Base-by-base conservation (phyloP, 2,797 vertebrate genomes). In the Taeniopygia guttata region DNA sequence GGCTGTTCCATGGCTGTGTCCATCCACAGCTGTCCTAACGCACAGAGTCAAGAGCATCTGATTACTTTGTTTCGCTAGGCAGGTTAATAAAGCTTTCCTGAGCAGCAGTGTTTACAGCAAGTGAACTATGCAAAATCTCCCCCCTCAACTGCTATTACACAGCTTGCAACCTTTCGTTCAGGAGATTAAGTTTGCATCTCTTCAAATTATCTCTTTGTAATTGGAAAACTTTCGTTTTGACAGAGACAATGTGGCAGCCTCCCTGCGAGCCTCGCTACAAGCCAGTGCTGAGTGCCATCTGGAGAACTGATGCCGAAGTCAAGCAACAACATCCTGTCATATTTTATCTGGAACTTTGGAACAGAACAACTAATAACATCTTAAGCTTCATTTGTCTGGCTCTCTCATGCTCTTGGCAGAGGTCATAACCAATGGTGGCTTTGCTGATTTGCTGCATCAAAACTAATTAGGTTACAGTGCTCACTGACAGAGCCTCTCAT, bases 161-260 rank as follows among this genome's bases (percentile, higher is more conserved):
- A 97, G 97, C 96, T 97, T 97, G 97, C 97, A 97, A 97, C 95
- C 97, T 97, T 98, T 97, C 96, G 67, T 97, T 97, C 96, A 88
- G 96, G 97, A 98, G 97, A 97, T 97, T 97, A 97, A 97, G 97
- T 97, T 96, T 97, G 97, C 96, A 97, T 97, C 96, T 96, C 96
- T 96, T 97, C 87, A 9, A 97, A 96, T 97, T 97, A 97, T 97
- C 97, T 98, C 96, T 97, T 96, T 92, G 96, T 97, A 97, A 97
- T 96, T 97, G 97, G 97, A 96, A 98, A 97, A 97, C 95, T 97
- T 98, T 96, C 77, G 32, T 96, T 97, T 95, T 98, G 97, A 97
- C 92, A 95, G 97, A 95, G 97, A 97, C 96, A 97, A 97, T 96
- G 97, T 97, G 97, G 97, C 97, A 96, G 96, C 87, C 84, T 97